Percentiles rank a stretch among this genome's conserved stretches.
phyloP scores from a whole-genome alignment of 2,113 vertebrate genomes.

The Atractosteus spatula region DNA sequence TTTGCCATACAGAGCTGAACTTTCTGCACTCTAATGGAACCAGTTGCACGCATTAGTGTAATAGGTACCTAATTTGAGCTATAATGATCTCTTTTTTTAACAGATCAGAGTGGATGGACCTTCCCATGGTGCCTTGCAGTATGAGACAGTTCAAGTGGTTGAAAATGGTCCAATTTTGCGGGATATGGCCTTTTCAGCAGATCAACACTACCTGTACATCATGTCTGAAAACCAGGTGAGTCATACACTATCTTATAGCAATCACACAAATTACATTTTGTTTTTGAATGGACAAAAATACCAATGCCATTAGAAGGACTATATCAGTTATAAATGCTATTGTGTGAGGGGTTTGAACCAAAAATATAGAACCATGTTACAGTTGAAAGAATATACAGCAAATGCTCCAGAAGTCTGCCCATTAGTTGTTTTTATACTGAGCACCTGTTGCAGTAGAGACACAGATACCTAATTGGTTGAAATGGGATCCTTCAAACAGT shows the following conservation, averaged over 20 bases:
- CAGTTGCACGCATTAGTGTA: background rate
- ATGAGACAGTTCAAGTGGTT: slow-evolving; percentile 89
- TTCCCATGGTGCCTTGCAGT: slow-evolving; percentile 77
- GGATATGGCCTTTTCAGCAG: slow-evolving; percentile 93
- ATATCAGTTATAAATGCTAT: background rate
- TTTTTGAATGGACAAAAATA: background rate
- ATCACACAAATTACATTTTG: background rate
- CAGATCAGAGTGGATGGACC: slow-evolving; percentile 92
- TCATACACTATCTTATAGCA: background rate
- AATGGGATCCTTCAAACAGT: too few relatives aligned
- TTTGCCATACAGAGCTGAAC: background rate
- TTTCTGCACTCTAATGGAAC: background rate
- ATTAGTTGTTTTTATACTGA: too few relatives aligned
- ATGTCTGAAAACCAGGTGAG: slow-evolving; percentile 97
- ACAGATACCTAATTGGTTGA: too few relatives aligned
- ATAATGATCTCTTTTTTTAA: background rate
- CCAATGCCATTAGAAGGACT: background rate
- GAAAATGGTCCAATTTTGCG: slow-evolving; percentile 81
- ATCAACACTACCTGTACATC: slow-evolving; percentile 88
- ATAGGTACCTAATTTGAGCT: background rate
- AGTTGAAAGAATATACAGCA: too few relatives aligned
- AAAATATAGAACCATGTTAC: too few relatives aligned
- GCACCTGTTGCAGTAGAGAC: too few relatives aligned
- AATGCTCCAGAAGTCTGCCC: too few relatives aligned
- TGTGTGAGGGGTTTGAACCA: background rate